Evolutionary conservation across 2,113 vertebrate species (phyloP).

Genomic region (Cheilinus undulatus): DNA sequence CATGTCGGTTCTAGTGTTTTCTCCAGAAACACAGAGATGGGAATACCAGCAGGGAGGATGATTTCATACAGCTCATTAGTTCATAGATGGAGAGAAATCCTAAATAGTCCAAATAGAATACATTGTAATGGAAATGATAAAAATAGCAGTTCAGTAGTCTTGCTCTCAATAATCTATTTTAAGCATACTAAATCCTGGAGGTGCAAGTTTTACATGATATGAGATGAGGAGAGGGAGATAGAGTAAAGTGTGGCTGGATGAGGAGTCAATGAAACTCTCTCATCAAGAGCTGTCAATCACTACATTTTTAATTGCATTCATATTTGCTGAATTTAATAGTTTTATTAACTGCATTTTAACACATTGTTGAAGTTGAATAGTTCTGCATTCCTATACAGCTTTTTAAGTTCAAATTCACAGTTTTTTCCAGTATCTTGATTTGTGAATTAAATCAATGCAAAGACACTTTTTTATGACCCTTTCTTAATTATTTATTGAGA

Average conservation of each 20-base stretch:
- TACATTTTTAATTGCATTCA: too few species aligned
- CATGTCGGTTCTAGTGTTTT: neutral
- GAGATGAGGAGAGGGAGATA: constrained; percentile 23
- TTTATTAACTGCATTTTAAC: too few species aligned
- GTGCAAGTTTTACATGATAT: constrained; percentile 29
- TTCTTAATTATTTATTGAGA: too few species aligned
- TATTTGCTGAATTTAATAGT: too few species aligned
- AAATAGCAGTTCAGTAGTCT: constrained; percentile 4
- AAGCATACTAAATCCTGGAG: neutral
- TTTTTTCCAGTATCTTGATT: too few species aligned
- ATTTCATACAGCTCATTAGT: constrained; percentile 10
- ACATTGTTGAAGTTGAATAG: too few species aligned
- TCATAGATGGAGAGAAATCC: constrained; percentile 16
- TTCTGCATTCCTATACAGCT: too few species aligned
- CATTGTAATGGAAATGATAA: constrained; percentile 13
- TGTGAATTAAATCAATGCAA: too few species aligned
- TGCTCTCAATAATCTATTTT: constrained; percentile 30
- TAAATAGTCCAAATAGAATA: neutral
- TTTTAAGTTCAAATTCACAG: too few species aligned
- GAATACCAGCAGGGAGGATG: neutral
- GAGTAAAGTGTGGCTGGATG: neutral
- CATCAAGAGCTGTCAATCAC: too few species aligned
- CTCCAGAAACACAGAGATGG: neutral
- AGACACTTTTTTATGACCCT: too few species aligned
- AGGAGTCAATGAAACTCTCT: neutral